A percentile compares a stretch with the other conserved stretches of the same genome.
These are phyloP conservation scores for Thamnophis elegans DNA, from an alignment of 2,797 vertebrate species.

Conservation along the genomic window DNA sequence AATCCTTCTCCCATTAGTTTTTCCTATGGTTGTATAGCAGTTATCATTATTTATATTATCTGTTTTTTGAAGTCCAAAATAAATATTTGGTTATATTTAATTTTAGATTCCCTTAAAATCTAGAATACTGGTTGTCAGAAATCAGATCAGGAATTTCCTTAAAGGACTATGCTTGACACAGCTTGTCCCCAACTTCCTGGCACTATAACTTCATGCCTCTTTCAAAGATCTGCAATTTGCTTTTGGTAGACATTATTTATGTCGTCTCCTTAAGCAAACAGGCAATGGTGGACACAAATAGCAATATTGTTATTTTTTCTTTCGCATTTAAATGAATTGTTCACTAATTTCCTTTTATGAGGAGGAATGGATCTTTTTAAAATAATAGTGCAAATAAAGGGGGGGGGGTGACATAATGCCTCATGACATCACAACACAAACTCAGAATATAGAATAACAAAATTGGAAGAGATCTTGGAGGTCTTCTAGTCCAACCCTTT, in stretches of 20 bases:
- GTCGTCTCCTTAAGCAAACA: background rate
- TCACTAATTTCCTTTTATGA: background rate
- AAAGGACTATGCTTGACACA: background rate
- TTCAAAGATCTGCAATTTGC: background rate
- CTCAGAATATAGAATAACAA: background rate
- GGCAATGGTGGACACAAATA: background rate
- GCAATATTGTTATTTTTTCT: background rate
- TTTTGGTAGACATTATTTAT: background rate
- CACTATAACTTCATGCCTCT: background rate
- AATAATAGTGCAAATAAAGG: background rate
- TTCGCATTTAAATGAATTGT: background rate
- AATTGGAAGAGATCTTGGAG: background rate
- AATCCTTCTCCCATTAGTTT: background rate
- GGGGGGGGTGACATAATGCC: background rate
- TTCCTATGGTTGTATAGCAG: background rate
- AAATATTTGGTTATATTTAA: background rate
- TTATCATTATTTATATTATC: background rate
- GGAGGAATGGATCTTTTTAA: background rate
- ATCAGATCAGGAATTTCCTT: background rate
- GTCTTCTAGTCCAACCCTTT: background rate
- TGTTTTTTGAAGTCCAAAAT: background rate
- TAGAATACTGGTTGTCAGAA: background rate
- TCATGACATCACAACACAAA: background rate
- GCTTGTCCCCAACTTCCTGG: background rate
- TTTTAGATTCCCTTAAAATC: background rate